Evolutionary conservation across 2,888 invertebrate genomes (phyloP), one percentile per base, ranked within the genome.

Genomic region (Lithophane socia): DNA sequence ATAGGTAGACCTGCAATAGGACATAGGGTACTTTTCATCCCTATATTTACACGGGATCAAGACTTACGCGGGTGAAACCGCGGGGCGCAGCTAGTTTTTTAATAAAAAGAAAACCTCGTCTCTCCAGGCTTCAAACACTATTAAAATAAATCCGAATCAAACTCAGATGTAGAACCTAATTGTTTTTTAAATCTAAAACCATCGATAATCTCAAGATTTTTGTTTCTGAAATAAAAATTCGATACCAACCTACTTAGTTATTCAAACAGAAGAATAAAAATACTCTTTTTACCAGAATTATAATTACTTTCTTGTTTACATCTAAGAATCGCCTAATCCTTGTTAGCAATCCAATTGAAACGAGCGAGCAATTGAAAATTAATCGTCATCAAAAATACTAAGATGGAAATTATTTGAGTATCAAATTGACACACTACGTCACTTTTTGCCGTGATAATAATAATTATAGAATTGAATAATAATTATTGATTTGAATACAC

Each of bases 111-210:
- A 21, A 1, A 5, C 21, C 1, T 58, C 12, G 16, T 77, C 8
- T 16, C 21, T n/a, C 18, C 9, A 16, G n/a, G 37, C 24, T 56
- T 37, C 54, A n/a, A 47, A 44, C 44, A 58, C 18, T 52, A 47
- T 65, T 3, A 29, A 65, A 66, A 54, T 47, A 75, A 66, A 29
- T 61, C 42, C 10, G 49, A 76, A 74, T 54, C 47, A 82, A 83
- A 60, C 47, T 12, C 10, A 24, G 44, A 44, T 13, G n/a, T 44
- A 3, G 3, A 37, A 4, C 37, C 29, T 29, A 70, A 65, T 66
- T 56, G 16, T 56, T 52, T 78, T 65, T 37, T 12, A 7, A 79
- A 70, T 56, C 58, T 42, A 13, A 64, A 79, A 79, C 58, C 18
- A 42, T 68, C 68, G 3, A 42, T 71, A 58, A 58, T 68, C 24